Base-by-base conservation (phyloP, 1,140 invertebrate species). In the Neodiprion lecontei region DNA sequence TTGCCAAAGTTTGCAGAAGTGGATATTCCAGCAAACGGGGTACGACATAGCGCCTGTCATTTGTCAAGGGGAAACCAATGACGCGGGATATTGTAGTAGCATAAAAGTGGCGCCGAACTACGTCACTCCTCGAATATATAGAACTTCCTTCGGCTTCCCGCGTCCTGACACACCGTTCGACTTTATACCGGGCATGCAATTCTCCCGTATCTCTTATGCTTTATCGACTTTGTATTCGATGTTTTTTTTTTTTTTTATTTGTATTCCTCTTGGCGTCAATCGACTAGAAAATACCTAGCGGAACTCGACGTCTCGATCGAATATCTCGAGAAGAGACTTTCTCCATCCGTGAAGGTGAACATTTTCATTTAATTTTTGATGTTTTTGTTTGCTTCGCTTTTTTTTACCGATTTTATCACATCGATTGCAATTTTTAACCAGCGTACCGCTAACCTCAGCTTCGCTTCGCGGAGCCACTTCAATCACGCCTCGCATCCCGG, bases 401-500 rank as follows among this genome's bases (percentile, higher is more conserved):
- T 65, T 3, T 3, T 14, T 17, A 1, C 61, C 17, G 17, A 65
- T 14, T 65, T 65, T 65, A 14, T 65, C 12, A 65, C 5, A 14
- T 65, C 28, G 28, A 3, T 65, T 65, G 1, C 12, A 65, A 65
- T 14, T 65, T 14, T 65, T 65, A 14, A 14, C 17, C 61, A 65
- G 17, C 12, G 7, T 65, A 7, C 61, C 7, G 61, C 12, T 0
- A 1, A 14, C 4, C 12, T 14, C 61, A 14, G 61, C 17, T 65
- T 7, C 17, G 17, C 61, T 65, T 65, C 12, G 17, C 12, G 7
- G 17, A 65, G 1, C 1, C 11, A 50, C 50, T 69, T 72, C 78
- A 79, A 77, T 82, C 72, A 69, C 72, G 65, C 72, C 69, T 75
- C 76, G 53, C 75, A 61, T 72, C 49, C 49, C 72, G 76, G 77